Evolutionary conservation across 2,888 invertebrate genomes (phyloP), one percentile per base, ranked within the genome.

Genomic region (Tiphia femorata): DNA sequence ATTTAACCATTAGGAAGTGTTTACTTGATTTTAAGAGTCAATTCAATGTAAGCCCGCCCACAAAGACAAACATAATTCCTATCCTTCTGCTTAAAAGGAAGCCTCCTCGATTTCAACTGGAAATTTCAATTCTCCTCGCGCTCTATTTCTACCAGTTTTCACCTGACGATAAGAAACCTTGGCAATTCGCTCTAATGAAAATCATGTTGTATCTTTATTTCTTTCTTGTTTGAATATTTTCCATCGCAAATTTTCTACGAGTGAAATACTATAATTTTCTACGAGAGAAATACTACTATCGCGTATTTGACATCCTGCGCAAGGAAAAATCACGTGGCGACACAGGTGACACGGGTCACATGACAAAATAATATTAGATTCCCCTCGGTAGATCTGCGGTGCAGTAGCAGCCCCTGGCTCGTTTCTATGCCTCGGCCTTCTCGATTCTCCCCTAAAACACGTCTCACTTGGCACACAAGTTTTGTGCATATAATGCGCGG

Each of bases 391-490:
- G 44, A 64, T 52, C 49, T 16, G 54, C 53, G 46, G 41, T 8
- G 14, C 56, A 48, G 47, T 27, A 16, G 38, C 42, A 17, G 5
- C 35, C 44, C 50, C 37, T 16, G 14, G 19, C 48, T 41, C 49
- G 10, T 49, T n/a, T n/a, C n/a, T n/a, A n/a, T n/a, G n/a, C n/a
- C n/a, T n/a, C n/a, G n/a, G n/a, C 56, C 47, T 51, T 41, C 29
- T 41, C 12, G 30, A 41, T 20, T 30, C 61, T 52, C 66, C 67
- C 67, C 49, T 67, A 70, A 73, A 75, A 68, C 72, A 78, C 77
- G 81, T 76, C 53, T 82, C 81, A 81, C 82, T 82, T 82, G 81
- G 81, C 75, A 80, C 75, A 79, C 77, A 75, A 81, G 80, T 81
- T 77, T 64, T 64, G 70, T 66, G 73, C 75, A 68, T 73, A 77